Conservation (phyloP, 2,888 invertebrate genomes). For the Cheilosia grossa region DNA sequence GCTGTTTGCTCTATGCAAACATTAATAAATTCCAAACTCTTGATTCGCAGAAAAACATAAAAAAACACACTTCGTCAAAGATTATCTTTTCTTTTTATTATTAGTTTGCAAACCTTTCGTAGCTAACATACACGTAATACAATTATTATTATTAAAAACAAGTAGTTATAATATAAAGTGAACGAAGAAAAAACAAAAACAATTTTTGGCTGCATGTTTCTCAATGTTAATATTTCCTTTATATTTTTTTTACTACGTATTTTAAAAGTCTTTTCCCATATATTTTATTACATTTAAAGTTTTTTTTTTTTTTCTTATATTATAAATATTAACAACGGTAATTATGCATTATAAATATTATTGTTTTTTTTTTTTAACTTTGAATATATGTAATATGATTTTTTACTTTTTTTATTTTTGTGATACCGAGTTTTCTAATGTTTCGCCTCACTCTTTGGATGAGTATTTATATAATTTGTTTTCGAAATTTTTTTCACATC, state of each 20-base stretch:
- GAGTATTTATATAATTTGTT: constrained; percentile 45
- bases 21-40: neutral
- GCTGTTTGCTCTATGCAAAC: constrained; percentile 27
- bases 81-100: constrained; percentile 37
- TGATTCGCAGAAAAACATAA: constrained; percentile 37
- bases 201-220: constrained; percentile 82
- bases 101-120: constrained; percentile 67
- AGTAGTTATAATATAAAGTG: constrained; percentile 59
- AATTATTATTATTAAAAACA: constrained; percentile 68
- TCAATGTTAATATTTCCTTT: constrained; percentile 81
- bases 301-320: constrained; percentile 24
- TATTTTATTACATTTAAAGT: constrained; percentile 46
- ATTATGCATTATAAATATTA: constrained; percentile 76
- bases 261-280: constrained; percentile 71
- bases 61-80: constrained; percentile 73
- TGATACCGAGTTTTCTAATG: constrained; percentile 84
- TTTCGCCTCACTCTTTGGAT: constrained; percentile 82
- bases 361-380: constrained; percentile 79
- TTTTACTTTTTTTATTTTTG: constrained; percentile 78
- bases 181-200: constrained; percentile 49
- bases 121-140: constrained; percentile 72
- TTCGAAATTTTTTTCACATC: constrained; percentile 42
- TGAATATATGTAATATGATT: constrained; percentile 76
- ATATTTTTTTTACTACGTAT: constrained; percentile 66
- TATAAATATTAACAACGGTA: constrained; percentile 61